Evolutionary conservation across 2,888 invertebrate genomes (phyloP).

Genomic region (Drosophila buzzatii): DNA sequence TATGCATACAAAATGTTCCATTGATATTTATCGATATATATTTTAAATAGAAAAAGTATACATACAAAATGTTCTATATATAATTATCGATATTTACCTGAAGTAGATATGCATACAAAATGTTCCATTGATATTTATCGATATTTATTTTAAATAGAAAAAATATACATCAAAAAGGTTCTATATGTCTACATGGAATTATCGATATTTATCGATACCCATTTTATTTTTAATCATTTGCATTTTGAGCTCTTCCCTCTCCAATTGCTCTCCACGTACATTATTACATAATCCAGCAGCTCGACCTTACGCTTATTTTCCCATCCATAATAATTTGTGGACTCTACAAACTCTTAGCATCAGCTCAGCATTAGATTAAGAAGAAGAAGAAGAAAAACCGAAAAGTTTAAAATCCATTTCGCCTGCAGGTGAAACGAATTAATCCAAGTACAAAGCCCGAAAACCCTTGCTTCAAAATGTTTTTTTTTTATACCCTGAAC

Average conservation of each 20-base stretch:
- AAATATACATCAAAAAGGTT: no score
- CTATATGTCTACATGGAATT: no score
- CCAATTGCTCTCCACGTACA: not conserved
- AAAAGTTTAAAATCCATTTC: constrained; percentile 26
- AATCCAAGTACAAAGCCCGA: constrained; percentile 8
- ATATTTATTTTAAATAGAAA: no score
- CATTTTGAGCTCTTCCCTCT: no score
- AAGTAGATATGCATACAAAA: no score
- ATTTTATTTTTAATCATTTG: no score
- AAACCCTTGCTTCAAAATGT: constrained; percentile 20
- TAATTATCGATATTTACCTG: not conserved
- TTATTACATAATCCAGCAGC: not conserved
- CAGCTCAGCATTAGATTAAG: constrained; percentile 48
- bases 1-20: no score
- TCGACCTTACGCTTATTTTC: not conserved
- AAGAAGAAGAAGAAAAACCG: constrained; percentile 8
- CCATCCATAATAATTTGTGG: constrained; percentile 56
- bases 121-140: no score
- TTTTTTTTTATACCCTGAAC: no score
- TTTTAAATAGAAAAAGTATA: not conserved
- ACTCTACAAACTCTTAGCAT: constrained; percentile 35
- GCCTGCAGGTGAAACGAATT: constrained; percentile 64
- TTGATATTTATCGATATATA: no score
- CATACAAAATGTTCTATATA: not conserved
- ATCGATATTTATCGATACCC: not conserved